phyloP scores from a whole-genome alignment of 2,113 vertebrate genomes.

The Labeo catla region DNA sequence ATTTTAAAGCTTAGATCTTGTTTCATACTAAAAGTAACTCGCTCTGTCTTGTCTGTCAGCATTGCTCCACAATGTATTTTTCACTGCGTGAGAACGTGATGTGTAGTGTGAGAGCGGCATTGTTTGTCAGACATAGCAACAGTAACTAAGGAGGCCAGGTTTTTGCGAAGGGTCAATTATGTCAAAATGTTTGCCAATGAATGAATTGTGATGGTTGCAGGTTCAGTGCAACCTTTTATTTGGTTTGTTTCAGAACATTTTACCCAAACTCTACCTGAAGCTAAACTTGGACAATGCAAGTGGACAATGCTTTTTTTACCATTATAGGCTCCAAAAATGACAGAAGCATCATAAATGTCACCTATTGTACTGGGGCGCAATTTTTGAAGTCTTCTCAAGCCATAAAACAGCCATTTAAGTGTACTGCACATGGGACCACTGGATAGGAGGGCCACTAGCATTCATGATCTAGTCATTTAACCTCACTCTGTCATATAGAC shows the following conservation, averaged over 20 bases:
- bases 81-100: too few relatives aligned
- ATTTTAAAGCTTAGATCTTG: too few relatives aligned
- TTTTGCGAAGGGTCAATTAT: too few relatives aligned
- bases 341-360: not conserved
- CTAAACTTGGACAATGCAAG: not conserved
- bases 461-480: conserved; percentile 31
- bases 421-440: not conserved
- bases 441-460: not conserved
- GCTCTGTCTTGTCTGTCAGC: too few relatives aligned
- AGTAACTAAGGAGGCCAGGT: too few relatives aligned
- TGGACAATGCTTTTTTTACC: not conserved
- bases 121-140: too few relatives aligned
- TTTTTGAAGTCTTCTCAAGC: not conserved
- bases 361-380: not conserved
- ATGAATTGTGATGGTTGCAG: not conserved
- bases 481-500: conserved; percentile 19
- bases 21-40: too few relatives aligned
- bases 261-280: not conserved
- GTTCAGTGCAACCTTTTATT: not conserved
- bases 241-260: not conserved
- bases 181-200: not conserved
- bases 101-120: too few relatives aligned
- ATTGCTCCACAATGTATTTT: too few relatives aligned
- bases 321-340: not conserved
- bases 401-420: not conserved